phyloP scores from a whole-genome alignment of 2,113 vertebrate genomes.

The Drymodes brunneopygia region DNA sequence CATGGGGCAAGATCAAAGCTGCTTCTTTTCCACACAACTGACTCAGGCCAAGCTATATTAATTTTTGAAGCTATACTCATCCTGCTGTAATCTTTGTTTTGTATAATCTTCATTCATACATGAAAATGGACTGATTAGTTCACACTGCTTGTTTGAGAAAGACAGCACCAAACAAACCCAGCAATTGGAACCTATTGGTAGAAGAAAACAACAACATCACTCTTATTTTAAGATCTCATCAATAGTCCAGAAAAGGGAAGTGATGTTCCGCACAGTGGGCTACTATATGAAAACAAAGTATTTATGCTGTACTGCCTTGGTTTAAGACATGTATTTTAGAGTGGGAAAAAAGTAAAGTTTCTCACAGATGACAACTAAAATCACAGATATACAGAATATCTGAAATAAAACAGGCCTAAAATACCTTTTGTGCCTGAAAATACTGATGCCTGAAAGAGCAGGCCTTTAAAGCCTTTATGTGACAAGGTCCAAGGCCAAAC shows the following conservation, averaged over 20 bases:
- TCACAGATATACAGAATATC: not conserved
- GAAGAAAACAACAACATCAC: not conserved
- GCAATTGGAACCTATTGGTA: not conserved
- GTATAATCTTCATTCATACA: not conserved
- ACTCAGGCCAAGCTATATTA: not conserved
- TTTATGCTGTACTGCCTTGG: not conserved
- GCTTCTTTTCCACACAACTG: not conserved
- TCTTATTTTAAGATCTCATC: conserved; percentile 17
- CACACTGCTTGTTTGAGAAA: not conserved
- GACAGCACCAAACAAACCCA: not conserved
- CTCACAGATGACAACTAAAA: not conserved
- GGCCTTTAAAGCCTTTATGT: not conserved
- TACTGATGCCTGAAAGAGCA: not conserved
- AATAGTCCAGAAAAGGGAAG: conserved; percentile 29
- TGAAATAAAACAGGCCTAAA: not conserved
- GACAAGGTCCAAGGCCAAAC: conserved; percentile 14
- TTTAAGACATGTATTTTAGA: not conserved
- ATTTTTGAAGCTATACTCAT: not conserved
- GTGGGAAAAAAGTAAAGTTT: not conserved
- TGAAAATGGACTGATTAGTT: not conserved
- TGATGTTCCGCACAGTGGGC: not conserved
- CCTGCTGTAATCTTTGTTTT: not conserved
- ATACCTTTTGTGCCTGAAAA: not conserved
- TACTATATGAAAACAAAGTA: conserved; percentile 28
- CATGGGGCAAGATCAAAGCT: not conserved